Percentiles rank a stretch among this genome's conserved stretches.
Conservation (phyloP, 2,797 vertebrate genomes). For the Tenualosa thibaudeaui region DNA sequence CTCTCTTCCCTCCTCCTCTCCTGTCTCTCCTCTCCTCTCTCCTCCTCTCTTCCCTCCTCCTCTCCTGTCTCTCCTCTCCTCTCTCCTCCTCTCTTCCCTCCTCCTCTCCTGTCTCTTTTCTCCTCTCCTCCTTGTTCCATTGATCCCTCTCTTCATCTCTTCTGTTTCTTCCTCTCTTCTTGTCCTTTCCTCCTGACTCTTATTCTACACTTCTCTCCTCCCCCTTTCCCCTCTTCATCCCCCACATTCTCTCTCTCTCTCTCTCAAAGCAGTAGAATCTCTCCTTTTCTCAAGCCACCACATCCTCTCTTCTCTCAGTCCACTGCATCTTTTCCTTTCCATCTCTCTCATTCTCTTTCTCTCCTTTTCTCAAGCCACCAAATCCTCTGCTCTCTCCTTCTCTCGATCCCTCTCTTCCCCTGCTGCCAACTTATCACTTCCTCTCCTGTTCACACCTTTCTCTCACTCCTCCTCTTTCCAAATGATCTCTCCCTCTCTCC, state of each 20-base stretch:
- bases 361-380: no score
- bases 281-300: no score
- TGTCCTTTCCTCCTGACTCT: not conserved
- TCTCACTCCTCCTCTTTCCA: no score
- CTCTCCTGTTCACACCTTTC: not conserved
- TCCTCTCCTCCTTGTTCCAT: not conserved
- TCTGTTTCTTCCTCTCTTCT: not conserved
- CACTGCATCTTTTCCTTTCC: not conserved
- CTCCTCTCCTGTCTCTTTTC: no score
- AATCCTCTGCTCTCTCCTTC: not conserved
- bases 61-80: no score
- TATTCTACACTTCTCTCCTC: not conserved
- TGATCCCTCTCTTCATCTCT: not conserved
- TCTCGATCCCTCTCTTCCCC: no score
- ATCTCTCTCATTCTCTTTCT: constrained; percentile 7
- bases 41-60: not conserved
- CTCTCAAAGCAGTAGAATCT: no score
- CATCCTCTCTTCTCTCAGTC: not conserved
- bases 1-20: not conserved
- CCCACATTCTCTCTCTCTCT: no score
- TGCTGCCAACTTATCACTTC: no score
- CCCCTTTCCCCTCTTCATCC: no score
- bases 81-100: not conserved
- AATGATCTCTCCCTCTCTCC: no score
- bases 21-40: not conserved